phyloP scores from a whole-genome alignment of 2,888 invertebrate genomes.

The Pediacus dermestoides region DNA sequence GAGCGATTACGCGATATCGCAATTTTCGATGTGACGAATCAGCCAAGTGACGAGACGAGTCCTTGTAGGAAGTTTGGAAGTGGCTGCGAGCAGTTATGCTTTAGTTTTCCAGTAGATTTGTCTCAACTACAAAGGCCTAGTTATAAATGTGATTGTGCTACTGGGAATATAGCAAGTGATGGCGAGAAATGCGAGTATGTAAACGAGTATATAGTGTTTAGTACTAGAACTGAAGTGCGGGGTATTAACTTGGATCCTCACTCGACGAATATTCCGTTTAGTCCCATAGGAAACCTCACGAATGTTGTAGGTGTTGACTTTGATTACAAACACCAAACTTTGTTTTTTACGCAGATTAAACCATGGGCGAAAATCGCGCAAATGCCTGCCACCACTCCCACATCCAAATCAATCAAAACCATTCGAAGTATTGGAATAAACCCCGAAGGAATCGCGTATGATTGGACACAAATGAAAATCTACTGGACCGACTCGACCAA shows the following conservation, averaged over 20 bases:
- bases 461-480: slow-evolving; percentile 96
- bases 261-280: slow-evolving; percentile 78
- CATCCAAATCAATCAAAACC: slow-evolving; percentile 59
- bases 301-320: slow-evolving; percentile 96
- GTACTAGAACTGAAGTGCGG: slow-evolving; percentile 90
- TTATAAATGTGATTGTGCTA: slow-evolving; percentile 87
- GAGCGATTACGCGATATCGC: slow-evolving; percentile 85
- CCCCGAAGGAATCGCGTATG: slow-evolving; percentile 92
- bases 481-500: slow-evolving; percentile 98
- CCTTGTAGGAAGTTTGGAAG: slow-evolving; percentile 74
- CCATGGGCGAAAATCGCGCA: slow-evolving; percentile 87
- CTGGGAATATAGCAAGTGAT: slow-evolving; percentile 68
- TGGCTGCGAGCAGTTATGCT: slow-evolving; percentile 93
- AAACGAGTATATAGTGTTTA: slow-evolving; percentile 88
- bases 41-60: slow-evolving; percentile 78
- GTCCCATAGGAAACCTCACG: slow-evolving; percentile 78
- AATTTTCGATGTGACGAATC: slow-evolving; percentile 84
- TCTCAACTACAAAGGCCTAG: slow-evolving; percentile 50
- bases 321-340: slow-evolving; percentile 80
- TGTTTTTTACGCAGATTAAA: slow-evolving; percentile 91
- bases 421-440: slow-evolving; percentile 78
- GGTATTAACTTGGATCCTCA: slow-evolving; percentile 85
- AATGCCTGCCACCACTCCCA: slow-evolving; percentile 70
- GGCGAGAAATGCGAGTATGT: slow-evolving; percentile 74
- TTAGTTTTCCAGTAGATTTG: slow-evolving; percentile 76